These are phyloP conservation scores for Andrena dorsata DNA, from an alignment of 2,888 invertebrate species.

Conservation along the genomic window DNA sequence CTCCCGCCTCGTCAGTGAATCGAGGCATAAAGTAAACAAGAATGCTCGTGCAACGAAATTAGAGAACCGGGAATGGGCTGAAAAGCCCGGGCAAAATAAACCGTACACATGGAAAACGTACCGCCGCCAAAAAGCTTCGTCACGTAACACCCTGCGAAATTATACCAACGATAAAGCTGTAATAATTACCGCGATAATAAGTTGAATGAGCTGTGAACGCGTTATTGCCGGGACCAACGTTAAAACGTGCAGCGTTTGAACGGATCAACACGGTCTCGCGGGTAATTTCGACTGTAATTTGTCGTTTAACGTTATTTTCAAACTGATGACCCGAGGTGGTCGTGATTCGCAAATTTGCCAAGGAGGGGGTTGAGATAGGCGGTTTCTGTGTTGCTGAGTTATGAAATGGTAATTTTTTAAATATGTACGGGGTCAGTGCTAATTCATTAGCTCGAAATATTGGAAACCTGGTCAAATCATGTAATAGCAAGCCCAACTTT, in stretches of 20 bases:
- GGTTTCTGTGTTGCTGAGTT: no score
- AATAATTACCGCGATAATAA: conserved; percentile 54
- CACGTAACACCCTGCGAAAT: conserved; percentile 10
- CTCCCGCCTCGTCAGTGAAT: conserved; percentile 36
- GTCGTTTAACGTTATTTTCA: conserved; percentile 14
- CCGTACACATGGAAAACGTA: conserved; percentile 14
- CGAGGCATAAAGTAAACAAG: conserved; percentile 58
- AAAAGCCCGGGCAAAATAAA: conserved; percentile 45
- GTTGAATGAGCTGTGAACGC: conserved; percentile 49
- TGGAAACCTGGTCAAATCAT: no score
- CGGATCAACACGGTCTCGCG: conserved; percentile 4
- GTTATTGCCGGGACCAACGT: conserved; percentile 2
- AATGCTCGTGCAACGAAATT: conserved; percentile 52
- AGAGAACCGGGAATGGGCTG: conserved; percentile 43
- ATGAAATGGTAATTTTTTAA: no score
- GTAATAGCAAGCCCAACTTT: no score
- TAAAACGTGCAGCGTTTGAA: conserved; percentile 6
- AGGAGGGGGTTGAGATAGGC: no score
- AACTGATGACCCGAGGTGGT: neutral
- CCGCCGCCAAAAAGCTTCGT: neutral
- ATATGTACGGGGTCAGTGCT: no score
- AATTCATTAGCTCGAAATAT: no score
- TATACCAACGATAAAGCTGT: conserved; percentile 32
- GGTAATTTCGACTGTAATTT: conserved; percentile 42
- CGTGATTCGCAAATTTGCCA: neutral